phyloP scores from a whole-genome alignment of 1,140 invertebrate genomes.

The Anagrus nilaparvatae region DNA sequence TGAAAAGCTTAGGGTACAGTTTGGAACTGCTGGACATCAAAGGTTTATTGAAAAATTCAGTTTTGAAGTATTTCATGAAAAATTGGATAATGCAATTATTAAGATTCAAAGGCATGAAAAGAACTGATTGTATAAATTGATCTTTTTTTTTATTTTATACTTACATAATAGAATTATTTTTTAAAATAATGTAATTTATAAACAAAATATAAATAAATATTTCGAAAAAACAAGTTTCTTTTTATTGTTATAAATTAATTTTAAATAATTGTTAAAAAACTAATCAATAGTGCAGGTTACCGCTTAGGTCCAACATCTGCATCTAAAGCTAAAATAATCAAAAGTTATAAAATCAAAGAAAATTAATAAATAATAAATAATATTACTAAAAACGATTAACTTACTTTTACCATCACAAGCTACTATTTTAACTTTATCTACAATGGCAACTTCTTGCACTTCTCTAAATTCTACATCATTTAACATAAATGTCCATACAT shows the following conservation, averaged over 20 bases:
- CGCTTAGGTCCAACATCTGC: slow-evolving; percentile 32
- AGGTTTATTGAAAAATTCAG: slow-evolving; percentile 55
- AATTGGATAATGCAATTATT: too few species aligned
- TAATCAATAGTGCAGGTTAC: slow-evolving; percentile 22
- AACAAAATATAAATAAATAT: not conserved
- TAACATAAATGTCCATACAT: slow-evolving; percentile 99
- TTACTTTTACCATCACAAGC: slow-evolving; percentile 98
- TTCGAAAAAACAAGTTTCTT: not conserved
- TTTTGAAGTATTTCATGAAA: slow-evolving; percentile 52
- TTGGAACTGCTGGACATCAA: slow-evolving; percentile 49
- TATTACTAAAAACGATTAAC: slow-evolving; percentile 20
- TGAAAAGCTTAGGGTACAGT: slow-evolving; percentile 42
- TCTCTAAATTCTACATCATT: slow-evolving; percentile 98
- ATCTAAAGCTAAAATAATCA: slow-evolving; percentile 30
- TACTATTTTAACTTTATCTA: slow-evolving; percentile 98
- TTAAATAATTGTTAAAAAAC: not conserved
- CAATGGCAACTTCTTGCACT: slow-evolving; percentile 85
- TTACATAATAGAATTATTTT: too few species aligned
- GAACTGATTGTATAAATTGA: too few species aligned
- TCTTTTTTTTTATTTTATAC: too few species aligned
- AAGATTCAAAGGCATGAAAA: too few species aligned
- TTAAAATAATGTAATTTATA: too few species aligned
- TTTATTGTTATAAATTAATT: not conserved
- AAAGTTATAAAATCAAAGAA: slow-evolving; percentile 8
- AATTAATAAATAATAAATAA: not conserved